Conservation (phyloP, 1,140 invertebrate species). For the Agrypnia vestita region DNA sequence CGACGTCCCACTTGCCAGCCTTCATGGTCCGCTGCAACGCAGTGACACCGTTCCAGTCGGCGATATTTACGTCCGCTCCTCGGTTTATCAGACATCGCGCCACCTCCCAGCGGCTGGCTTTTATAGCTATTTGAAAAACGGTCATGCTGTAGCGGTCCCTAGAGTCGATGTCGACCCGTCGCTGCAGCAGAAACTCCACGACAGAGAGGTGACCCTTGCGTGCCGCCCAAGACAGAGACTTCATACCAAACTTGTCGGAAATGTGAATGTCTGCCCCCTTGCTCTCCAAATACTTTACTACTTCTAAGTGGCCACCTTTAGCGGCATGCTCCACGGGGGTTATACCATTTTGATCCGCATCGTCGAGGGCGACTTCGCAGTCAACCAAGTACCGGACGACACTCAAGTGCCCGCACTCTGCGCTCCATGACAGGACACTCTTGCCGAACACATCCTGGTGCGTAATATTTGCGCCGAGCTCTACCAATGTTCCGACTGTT, state of each 20-base stretch:
- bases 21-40: conserved; percentile 20
- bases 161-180: conserved; percentile 9
- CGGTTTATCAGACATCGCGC: conserved; percentile 20
- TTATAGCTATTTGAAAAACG: conserved; percentile 27
- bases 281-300: conserved; percentile 7
- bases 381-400: neutral
- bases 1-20: conserved; percentile 21
- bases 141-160: conserved; percentile 7
- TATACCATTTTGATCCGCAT: neutral
- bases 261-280: conserved; percentile 39
- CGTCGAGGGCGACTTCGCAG: neutral
- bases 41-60: conserved; percentile 11
- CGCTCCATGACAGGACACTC: neutral
- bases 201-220: conserved; percentile 2
- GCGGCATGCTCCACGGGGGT: conserved; percentile 40
- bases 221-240: conserved; percentile 32
- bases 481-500: neutral
- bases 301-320: conserved; percentile 6
- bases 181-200: conserved; percentile 33
- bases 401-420: neutral
- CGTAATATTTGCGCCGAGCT: neutral
- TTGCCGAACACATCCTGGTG: neutral
- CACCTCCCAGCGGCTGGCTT: conserved; percentile 7
- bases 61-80: conserved; percentile 20
- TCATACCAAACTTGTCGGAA: conserved; percentile 39